Evolutionary conservation across 1,140 invertebrate species (phyloP), one percentile per base, ranked within the genome.

Genomic region (Zaprionus vittiger): DNA sequence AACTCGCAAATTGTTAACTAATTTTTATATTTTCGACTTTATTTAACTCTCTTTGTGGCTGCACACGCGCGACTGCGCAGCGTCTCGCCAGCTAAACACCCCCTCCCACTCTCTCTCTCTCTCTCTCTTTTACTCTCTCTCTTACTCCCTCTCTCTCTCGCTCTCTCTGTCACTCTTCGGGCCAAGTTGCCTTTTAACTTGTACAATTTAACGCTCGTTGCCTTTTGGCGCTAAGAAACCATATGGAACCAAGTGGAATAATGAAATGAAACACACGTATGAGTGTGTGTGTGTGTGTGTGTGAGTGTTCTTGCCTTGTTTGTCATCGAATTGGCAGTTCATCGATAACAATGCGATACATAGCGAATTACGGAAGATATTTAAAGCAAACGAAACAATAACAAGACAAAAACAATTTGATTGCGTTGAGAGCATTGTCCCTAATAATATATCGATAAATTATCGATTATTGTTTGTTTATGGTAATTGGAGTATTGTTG

Each of bases 191-290:
- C 82, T 79, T 89, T 89, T 89, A 84, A 84, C 78, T 89, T 87
- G 61, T 59, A 73, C 69, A 89, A 84, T 89, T 89, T 89, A 57
- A 89, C 85, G 84, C 85, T 81, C 44, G 56, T 90, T 89, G 85
- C 24, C 11, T 84, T 65, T 75, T 49, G 52, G 56, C 59, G 55
- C 60, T 63, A 56, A 11, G 55, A 78, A 72, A 56, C 63, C 70
- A 63, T 56, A 70, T 26, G 79, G 61, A 80, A 83, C 37, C 17
- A 38, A 66, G 57, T 59, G 57, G 73, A 26, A 56, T 26, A 77
- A 69, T 65, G 55, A 47, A 80, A 80, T 61, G 6, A 44, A 68
- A 68, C 34, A 49, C 12, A 24, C 7, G n/a, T 7, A 7, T 34
- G 31, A 24, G 28, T 22, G 22, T 26, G 44, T 38, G n/a, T 28